Evolutionary conservation across 2,797 vertebrate species (phyloP).

Genomic region (Cryptoblepharus egeriae): DNA sequence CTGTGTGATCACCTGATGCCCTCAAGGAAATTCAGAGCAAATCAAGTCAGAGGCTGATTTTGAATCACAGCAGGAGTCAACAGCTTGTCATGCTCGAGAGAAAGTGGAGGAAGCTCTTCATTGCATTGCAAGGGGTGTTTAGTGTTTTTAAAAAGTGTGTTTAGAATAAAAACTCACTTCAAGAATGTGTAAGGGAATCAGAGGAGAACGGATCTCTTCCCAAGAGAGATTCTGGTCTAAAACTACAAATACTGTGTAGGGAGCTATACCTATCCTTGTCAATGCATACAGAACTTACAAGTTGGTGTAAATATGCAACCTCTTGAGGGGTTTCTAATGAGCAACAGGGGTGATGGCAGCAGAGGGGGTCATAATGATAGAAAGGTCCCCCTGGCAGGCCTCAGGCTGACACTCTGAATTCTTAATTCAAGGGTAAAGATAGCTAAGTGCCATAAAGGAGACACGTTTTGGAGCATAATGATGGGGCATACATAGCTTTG

Average conservation of each 20-base stretch:
- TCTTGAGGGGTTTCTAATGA: background rate
- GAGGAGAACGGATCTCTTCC: background rate
- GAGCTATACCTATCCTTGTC: background rate
- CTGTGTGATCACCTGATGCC: slow-evolving; percentile 3
- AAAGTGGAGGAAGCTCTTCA: slow-evolving; percentile 7
- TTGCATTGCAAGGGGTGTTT: background rate
- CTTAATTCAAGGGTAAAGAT: too few species aligned
- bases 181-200: background rate
- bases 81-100: slow-evolving; percentile 5
- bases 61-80: slow-evolving; percentile 34
- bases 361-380: too few species aligned
- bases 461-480: too few species aligned
- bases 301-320: too few species aligned
- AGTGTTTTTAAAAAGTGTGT: background rate
- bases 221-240: background rate
- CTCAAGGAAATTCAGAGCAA: slow-evolving; percentile 30
- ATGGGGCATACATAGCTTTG: too few species aligned
- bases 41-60: slow-evolving; percentile 34
- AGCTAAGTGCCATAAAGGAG: too few species aligned
- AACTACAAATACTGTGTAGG: background rate
- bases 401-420: too few species aligned
- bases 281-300: background rate
- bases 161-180: background rate
- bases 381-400: too few species aligned
- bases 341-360: too few species aligned